These are phyloP conservation scores for Hyaena hyaena DNA, from an alignment of 2,113 vertebrate genomes.

Conservation along the genomic window DNA sequence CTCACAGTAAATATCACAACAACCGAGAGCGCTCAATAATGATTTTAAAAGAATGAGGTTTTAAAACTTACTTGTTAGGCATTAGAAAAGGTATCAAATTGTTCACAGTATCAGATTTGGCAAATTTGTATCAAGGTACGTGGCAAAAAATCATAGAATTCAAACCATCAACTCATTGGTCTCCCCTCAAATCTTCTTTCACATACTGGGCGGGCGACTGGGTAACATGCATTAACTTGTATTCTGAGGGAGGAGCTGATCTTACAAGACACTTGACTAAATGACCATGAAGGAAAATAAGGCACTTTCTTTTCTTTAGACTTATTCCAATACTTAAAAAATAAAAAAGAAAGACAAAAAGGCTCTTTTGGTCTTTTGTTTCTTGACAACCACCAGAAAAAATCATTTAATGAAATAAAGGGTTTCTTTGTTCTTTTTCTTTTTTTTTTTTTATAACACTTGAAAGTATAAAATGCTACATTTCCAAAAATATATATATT, in stretches of 20 bases:
- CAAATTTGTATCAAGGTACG: conserved; percentile 84
- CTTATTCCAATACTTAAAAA: conserved; percentile 93
- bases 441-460: conserved; percentile 93
- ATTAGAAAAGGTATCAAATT: conserved; percentile 83
- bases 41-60: conserved; percentile 76
- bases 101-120: conserved; percentile 85
- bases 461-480: conserved; percentile 97
- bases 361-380: conserved; percentile 95
- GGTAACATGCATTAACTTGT: conserved; percentile 86
- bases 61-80: conserved; percentile 80
- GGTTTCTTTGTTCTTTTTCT: conserved; percentile 95
- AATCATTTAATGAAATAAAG: conserved; percentile 96
- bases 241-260: conserved; percentile 88
- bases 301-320: conserved; percentile 96
- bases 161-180: conserved; percentile 86
- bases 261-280: conserved; percentile 90
- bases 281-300: conserved; percentile 94
- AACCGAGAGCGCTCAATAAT: conserved; percentile 74
- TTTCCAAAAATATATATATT: conserved; percentile 96
- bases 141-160: conserved; percentile 86
- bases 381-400: conserved; percentile 93
- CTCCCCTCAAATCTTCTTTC: conserved; percentile 85
- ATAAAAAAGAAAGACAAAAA: conserved; percentile 92
- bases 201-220: conserved; percentile 88
- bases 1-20: conserved; percentile 77